Conservation (phyloP, 2,113 vertebrate genomes). For the Osmerus mordax region DNA sequence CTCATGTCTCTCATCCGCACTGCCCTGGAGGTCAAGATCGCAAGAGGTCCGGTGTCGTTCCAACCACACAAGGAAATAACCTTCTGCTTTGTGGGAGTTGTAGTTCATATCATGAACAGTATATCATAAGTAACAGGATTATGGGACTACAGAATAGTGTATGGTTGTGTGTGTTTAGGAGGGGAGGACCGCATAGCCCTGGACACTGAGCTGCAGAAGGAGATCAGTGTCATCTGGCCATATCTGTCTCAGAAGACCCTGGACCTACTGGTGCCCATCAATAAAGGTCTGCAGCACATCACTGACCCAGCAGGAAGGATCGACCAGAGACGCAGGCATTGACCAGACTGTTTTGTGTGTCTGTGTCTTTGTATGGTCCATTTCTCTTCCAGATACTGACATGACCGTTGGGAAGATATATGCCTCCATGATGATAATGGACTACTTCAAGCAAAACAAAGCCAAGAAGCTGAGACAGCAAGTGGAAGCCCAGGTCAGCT, state of each 20-base stretch:
- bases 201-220: conserved; percentile 90
- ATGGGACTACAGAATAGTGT: not conserved
- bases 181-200: conserved; percentile 91
- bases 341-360: conserved; percentile 1
- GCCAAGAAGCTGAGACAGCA: conserved; percentile 92
- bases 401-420: conserved; percentile 99
- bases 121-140: too few species aligned
- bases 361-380: conserved; percentile 10
- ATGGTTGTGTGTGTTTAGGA: conserved; percentile 65
- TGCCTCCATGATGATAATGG: conserved; percentile 99
- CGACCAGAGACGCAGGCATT: not conserved
- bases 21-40: conserved; percentile 95
- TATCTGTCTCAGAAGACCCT: conserved; percentile 95
- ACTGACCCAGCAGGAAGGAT: not conserved
- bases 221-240: conserved; percentile 97
- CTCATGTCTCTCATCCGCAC: conserved; percentile 97
- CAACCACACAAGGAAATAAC: not conserved
- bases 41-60: conserved; percentile 80
- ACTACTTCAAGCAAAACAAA: conserved; percentile 98
- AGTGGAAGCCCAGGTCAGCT: conserved; percentile 89
- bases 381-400: conserved; percentile 80
- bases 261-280: conserved; percentile 93
- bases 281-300: conserved; percentile 83
- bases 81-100: too few species aligned
- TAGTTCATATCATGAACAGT: too few species aligned